A percentile compares a stretch with the other conserved stretches of the same genome.
Conservation (phyloP, 1,140 invertebrate species). For the Cyphomyrmex costatus region DNA sequence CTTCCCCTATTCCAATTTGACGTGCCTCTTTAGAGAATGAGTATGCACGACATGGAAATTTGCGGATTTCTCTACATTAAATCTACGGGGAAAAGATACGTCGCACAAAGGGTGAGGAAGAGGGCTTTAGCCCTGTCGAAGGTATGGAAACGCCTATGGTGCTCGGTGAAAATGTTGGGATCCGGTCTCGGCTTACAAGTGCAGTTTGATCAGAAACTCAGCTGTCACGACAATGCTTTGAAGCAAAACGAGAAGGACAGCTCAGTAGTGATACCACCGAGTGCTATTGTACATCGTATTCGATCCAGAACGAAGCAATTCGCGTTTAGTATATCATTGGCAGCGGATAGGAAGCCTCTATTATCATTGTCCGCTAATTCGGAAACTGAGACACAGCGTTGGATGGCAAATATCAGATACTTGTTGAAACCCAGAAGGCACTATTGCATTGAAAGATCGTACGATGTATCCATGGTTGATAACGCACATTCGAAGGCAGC, state of each 20-base stretch:
- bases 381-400: conserved; percentile 87
- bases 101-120: conserved; percentile 80
- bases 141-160: conserved; percentile 86
- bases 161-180: conserved; percentile 79
- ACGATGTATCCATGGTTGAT: conserved; percentile 87
- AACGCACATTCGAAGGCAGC: conserved; percentile 87
- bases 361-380: conserved; percentile 86
- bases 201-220: conserved; percentile 79
- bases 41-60: conserved; percentile 67
- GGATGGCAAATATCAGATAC: conserved; percentile 87
- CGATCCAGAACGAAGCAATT: conserved; percentile 87
- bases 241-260: conserved; percentile 72
- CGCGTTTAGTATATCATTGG: conserved; percentile 87
- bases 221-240: neutral
- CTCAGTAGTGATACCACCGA: conserved; percentile 82
- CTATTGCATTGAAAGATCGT: conserved; percentile 82
- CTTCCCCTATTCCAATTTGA: neutral
- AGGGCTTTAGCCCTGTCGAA: conserved; percentile 79
- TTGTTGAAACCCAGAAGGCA: conserved; percentile 84
- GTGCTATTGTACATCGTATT: conserved; percentile 86
- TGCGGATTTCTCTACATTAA: conserved; percentile 84
- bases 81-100: conserved; percentile 76
- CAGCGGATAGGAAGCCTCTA: conserved; percentile 85
- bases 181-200: conserved; percentile 80
- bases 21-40: neutral